phyloP scores from a whole-genome alignment of 2,888 invertebrate species.

The Anoncus sp. region DNA sequence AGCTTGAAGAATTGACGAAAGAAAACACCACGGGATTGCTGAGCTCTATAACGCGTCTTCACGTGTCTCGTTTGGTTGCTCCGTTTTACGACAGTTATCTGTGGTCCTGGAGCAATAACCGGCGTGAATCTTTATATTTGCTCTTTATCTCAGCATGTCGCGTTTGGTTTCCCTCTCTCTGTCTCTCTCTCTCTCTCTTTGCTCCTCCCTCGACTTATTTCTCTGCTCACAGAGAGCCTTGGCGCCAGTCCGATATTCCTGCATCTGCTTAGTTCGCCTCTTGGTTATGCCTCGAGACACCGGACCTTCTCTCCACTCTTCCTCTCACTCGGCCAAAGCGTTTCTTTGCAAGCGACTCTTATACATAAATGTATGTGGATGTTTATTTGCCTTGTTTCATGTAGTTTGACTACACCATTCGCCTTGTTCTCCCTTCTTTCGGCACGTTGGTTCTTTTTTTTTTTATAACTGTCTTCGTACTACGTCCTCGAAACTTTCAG shows the following conservation, averaged over 20 bases:
- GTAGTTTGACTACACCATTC: slow-evolving; percentile 23
- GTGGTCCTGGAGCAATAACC: slow-evolving; percentile 41
- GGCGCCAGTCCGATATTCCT: slow-evolving; percentile 81
- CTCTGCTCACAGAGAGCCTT: slow-evolving; percentile 70
- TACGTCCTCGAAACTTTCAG: slow-evolving; percentile 62
- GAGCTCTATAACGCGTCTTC: neutral
- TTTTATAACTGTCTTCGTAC: slow-evolving; percentile 40
- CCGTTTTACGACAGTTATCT: slow-evolving; percentile 50
- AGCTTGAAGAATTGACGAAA: slow-evolving; percentile 11
- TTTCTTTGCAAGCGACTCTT: slow-evolving; percentile 53
- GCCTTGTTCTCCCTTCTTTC: slow-evolving; percentile 54
- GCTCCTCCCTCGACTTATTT: slow-evolving; percentile 67
- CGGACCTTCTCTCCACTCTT: slow-evolving; percentile 51
- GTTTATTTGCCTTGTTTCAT: slow-evolving; percentile 39
- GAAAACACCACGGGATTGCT: slow-evolving; percentile 10
- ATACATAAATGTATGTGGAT: slow-evolving; percentile 12
- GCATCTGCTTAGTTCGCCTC: slow-evolving; percentile 78
- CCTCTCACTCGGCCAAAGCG: slow-evolving; percentile 50
- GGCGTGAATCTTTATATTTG: slow-evolving; percentile 52
- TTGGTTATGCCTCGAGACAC: slow-evolving; percentile 50
- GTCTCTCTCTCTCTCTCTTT: too few relatives aligned
- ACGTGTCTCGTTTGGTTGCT: slow-evolving; percentile 7
- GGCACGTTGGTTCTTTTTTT: slow-evolving; percentile 60
- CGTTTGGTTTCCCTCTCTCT: slow-evolving; percentile 41
- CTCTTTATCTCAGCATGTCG: slow-evolving; percentile 51